Percentiles rank a stretch among this genome's conserved stretches.
phyloP scores from a whole-genome alignment of 2,888 invertebrate genomes.

The Stenodera caucasica region DNA sequence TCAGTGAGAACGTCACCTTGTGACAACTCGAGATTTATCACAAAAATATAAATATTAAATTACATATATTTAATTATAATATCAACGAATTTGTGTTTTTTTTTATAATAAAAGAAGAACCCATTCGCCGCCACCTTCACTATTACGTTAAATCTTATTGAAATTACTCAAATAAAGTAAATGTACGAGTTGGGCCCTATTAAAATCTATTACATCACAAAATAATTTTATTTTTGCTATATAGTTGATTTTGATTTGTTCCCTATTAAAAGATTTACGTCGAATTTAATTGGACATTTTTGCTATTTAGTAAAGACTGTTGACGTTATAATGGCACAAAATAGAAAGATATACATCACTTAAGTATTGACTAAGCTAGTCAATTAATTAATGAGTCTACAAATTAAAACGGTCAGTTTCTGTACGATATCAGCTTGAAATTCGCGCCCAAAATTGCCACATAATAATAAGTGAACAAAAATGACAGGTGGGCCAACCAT shows the following conservation, averaged over 20 bases:
- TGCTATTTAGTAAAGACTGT: conserved; percentile 4
- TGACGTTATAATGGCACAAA: conserved; percentile 19
- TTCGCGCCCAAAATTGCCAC: no score
- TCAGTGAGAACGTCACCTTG: neutral
- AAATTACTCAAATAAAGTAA: neutral
- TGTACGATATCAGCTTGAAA: no score
- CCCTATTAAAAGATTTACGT: conserved; percentile 17
- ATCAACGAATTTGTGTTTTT: neutral
- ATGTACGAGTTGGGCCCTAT: neutral
- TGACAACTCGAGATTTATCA: neutral
- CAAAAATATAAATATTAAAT: neutral
- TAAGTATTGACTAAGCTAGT: neutral
- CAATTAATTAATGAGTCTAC: neutral
- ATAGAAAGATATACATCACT: conserved; percentile 1
- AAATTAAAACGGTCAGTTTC: neutral
- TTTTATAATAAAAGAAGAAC: neutral
- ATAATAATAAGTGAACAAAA: no score
- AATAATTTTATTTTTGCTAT: neutral
- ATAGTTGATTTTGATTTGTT: neutral
- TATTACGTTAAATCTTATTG: neutral
- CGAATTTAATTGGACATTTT: conserved; percentile 20
- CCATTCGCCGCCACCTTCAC: neutral
- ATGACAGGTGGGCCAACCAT: no score
- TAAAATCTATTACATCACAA: neutral
- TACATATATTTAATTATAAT: neutral